Evolutionary conservation across 35 echinoderm and acorn worm genomes (phyloP).

Genomic region (Anneissia japonica): DNA sequence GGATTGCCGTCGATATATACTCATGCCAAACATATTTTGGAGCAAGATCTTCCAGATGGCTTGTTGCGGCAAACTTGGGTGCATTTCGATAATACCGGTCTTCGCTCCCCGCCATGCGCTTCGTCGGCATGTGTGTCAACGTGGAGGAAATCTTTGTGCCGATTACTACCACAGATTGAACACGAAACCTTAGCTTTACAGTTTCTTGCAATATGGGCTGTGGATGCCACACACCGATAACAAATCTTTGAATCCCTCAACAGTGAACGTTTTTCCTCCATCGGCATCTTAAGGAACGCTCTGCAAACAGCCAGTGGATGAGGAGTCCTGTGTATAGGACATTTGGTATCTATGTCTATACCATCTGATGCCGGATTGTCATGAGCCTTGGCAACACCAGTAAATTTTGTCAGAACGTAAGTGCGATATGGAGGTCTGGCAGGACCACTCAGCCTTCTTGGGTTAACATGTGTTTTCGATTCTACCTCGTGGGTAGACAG

Average conservation of each 20-base stretch:
- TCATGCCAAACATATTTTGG: constrained; percentile 35
- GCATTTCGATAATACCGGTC: constrained; percentile 13
- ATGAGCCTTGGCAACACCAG: background rate
- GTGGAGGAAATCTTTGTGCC: constrained; percentile 22
- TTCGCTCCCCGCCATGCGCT: too few species aligned
- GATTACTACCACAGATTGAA: constrained; percentile 11
- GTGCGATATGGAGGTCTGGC: constrained; percentile 5
- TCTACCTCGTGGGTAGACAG: background rate
- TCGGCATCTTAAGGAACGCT: constrained; percentile 1
- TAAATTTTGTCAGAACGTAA: constrained; percentile 8
- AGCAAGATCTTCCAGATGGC: constrained; percentile 35
- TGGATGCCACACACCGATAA: background rate
- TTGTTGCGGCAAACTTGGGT: constrained; percentile 27
- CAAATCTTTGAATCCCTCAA: background rate
- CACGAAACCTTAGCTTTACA: background rate
- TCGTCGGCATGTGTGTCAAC: too few species aligned
- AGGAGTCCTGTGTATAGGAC: constrained; percentile 27
- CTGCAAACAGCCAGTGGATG: constrained; percentile 38
- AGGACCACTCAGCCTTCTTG: background rate
- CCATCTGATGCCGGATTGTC: constrained; percentile 13
- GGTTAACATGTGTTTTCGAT: constrained; percentile 19
- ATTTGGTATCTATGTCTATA: background rate
- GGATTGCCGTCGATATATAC: constrained; percentile 21
- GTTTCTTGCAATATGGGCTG: background rate
- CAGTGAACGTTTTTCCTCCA: background rate